Percentiles rank a stretch among this genome's conserved stretches.
Conservation (phyloP, 2,797 vertebrate genomes). For the Carcharodon carcharias region DNA sequence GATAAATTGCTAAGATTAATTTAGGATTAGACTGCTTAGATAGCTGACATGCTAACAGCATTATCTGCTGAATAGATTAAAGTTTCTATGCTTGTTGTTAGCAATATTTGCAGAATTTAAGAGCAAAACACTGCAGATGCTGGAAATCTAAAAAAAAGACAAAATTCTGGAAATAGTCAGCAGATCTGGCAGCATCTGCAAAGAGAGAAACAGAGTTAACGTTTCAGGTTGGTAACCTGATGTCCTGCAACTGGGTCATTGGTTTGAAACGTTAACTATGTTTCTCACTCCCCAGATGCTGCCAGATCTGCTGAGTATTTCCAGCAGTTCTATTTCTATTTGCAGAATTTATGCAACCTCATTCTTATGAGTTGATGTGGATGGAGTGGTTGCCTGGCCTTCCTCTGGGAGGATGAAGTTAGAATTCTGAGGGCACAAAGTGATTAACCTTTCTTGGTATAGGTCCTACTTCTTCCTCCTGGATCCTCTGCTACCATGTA, state of each 20-base stretch:
- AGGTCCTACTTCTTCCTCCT: background rate
- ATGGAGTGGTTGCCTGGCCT: background rate
- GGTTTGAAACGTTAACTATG: too few relatives aligned
- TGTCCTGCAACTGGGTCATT: too few relatives aligned
- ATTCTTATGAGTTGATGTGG: background rate
- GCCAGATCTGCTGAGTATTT: background rate
- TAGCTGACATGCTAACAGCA: background rate
- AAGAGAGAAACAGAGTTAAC: background rate
- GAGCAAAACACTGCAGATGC: background rate
- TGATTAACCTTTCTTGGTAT: background rate
- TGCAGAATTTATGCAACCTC: background rate
- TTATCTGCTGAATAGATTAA: background rate
- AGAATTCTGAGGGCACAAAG: background rate
- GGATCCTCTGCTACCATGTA: background rate
- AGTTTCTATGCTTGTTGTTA: background rate
- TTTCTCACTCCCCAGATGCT: background rate
- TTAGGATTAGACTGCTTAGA: background rate
- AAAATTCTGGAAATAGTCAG: background rate
- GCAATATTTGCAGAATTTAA: background rate
- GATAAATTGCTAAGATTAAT: conserved; percentile 14
- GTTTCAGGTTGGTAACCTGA: background rate
- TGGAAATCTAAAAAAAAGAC: background rate
- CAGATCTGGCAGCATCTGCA: background rate
- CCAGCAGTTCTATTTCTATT: background rate
- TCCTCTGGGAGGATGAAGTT: too few relatives aligned